Evolutionary conservation across 2,113 vertebrate genomes (phyloP).

Genomic region (Pipa parva): DNA sequence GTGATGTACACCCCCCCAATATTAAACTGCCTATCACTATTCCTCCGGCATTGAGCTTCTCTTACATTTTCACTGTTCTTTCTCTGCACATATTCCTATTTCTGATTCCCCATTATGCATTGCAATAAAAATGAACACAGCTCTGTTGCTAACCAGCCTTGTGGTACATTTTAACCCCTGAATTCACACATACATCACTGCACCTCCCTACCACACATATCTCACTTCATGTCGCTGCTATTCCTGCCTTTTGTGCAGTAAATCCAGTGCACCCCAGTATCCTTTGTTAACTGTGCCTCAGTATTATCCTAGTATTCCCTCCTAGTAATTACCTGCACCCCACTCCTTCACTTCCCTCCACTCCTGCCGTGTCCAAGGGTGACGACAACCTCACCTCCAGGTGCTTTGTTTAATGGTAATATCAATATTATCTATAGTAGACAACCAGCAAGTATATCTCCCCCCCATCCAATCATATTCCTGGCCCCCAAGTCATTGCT

Average conservation of each 20-base stretch:
- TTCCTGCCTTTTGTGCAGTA: background rate
- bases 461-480: background rate
- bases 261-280: background rate
- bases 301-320: background rate
- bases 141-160: too few relatives aligned
- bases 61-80: too few relatives aligned
- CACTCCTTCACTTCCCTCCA: background rate
- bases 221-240: background rate
- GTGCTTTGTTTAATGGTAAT: constrained; percentile 26
- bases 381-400: constrained; percentile 6
- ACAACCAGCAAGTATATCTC: background rate
- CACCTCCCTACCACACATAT: background rate
- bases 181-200: too few relatives aligned
- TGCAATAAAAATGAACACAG: too few relatives aligned
- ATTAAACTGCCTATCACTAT: too few relatives aligned
- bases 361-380: background rate
- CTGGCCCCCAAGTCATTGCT: background rate
- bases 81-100: too few relatives aligned
- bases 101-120: too few relatives aligned
- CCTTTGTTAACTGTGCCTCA: background rate
- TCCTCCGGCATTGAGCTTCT: too few relatives aligned
- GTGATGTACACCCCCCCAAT: too few relatives aligned
- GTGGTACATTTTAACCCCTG: too few relatives aligned
- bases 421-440: background rate
- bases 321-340: background rate